Base-by-base conservation (phyloP, 2,888 invertebrate genomes). In the Limnephilus auricula region DNA sequence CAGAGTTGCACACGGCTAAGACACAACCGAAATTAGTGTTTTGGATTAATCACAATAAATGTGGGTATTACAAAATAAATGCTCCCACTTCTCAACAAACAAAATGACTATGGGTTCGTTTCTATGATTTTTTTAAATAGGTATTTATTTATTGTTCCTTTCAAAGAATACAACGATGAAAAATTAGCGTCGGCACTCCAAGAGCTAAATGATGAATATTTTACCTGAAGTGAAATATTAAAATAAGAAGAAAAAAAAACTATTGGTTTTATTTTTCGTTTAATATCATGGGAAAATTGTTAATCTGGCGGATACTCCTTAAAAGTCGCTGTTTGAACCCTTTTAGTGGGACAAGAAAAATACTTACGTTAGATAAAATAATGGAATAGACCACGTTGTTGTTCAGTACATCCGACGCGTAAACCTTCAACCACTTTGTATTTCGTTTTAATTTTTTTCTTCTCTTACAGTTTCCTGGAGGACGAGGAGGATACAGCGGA, bases 401-500 rank as follows among this genome's bases (percentile, higher is more conserved):
- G 65, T 65, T 65, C 18, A 25, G 25, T 65, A n/a, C 9, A 65
- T 65, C n/a, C 65, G 25, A 65, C 65, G 25, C 25, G 25, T 65
- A 65, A 65, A 18, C 5, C 65, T 65, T 25, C 6, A 18, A 25
- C 18, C 50, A 65, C 18, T 25, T 65, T 65, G 65, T 65, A 65
- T 65, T 65, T 1, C 65, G 0, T 37, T 83, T 3, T 2, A 34
- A 25, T 31, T 80, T 37, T 83, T 34, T 25, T n/a, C 32, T 83
- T 80, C 37, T 83, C 37, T 90, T 91, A 78, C 90, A 92, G 92
- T 92, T 91, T 91, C 93, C 93, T 86, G 93, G 92, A 79, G 93
- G 92, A 34, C 90, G 93, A 65, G 93, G 93, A 86, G 95, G 95
- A 95, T 95, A 95, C 94, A 95, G 95, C 93, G 95, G 95, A 93